Conservation (phyloP, 2,797 vertebrate genomes). For the Danio aesculapii region DNA sequence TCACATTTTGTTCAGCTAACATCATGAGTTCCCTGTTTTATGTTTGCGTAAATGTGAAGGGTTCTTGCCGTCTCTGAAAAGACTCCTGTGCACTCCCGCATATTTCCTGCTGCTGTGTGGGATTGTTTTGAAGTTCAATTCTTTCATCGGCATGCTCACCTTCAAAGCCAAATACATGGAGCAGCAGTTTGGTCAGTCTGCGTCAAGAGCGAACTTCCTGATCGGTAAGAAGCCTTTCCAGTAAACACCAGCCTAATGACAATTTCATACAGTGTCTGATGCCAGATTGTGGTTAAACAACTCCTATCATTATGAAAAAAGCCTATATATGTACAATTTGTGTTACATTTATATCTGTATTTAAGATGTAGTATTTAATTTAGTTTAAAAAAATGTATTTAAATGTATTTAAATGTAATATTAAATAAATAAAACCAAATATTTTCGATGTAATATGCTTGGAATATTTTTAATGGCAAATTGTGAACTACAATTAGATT, state of each 20-base stretch:
- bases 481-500: not conserved
- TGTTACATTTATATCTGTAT: no score
- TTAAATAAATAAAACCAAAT: no score
- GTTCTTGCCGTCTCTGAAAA: slow-evolving; percentile 77
- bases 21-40: not conserved
- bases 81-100: slow-evolving; percentile 74
- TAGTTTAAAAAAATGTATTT: no score
- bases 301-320: not conserved
- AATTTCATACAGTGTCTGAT: not conserved
- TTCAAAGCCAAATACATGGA: slow-evolving; percentile 86
- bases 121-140: slow-evolving; percentile 77
- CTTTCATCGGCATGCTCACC: slow-evolving; percentile 78
- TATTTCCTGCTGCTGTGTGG: slow-evolving; percentile 81
- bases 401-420: not conserved
- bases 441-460: not conserved
- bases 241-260: not conserved
- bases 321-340: not conserved
- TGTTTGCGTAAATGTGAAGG: slow-evolving; percentile 62
- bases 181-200: slow-evolving; percentile 83
- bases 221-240: slow-evolving; percentile 71
- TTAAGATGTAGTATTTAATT: not conserved
- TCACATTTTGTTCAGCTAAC: not conserved
- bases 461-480: not conserved
- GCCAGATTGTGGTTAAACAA: not conserved
- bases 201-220: slow-evolving; percentile 82